Base-by-base conservation (phyloP, 1,140 invertebrate genomes). In the Drosophila oshimai region DNA sequence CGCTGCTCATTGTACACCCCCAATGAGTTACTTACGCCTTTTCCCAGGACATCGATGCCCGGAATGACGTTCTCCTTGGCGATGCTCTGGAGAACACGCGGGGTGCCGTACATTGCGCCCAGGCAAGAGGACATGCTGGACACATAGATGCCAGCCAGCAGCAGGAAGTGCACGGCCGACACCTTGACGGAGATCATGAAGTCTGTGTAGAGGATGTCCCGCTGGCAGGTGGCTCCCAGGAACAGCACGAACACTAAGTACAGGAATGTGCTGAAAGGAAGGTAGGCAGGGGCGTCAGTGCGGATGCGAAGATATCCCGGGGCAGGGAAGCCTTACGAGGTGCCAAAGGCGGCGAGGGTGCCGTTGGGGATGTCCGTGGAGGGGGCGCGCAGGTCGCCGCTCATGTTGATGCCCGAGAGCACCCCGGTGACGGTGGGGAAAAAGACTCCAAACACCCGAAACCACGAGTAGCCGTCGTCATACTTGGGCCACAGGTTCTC, bases 401-500 rank as follows among this genome's bases (percentile, higher is more conserved):
- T 98, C 98, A 99, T 99, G 91, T 99, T 99, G 70, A 99, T 97
- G 36, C 98, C 98, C 36, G 98, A 97, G 57, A 99, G 93, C 41
- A 99, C 96, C 18, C 97, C 97, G 53, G 97, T 96, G 47, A 98
- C 94, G 41, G 98, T 97, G 45, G 98, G 96, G 92, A 99, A 97
- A 92, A 98, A 98, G n/a, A 98, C 96, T 33, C 97, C 97, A 92
- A 98, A 97, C 39, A 98, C 96, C 10, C 95, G 96, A 90, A 98
- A 98, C 96, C 97, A 98, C 53, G 94, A 95, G 69, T 97, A 95
- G 12, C 93, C 94, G 47, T 95, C 92, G 50, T 94, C 92, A 92
- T 97, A 99, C 44, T 94, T 92, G 0, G 97, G 93, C 90, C 95
- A 95, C 15, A 96, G 94, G 90, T 99, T 99, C 61, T 96, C 95